Evolutionary conservation across 2,797 vertebrate genomes (phyloP).

Genomic region (Acanthornis magna): DNA sequence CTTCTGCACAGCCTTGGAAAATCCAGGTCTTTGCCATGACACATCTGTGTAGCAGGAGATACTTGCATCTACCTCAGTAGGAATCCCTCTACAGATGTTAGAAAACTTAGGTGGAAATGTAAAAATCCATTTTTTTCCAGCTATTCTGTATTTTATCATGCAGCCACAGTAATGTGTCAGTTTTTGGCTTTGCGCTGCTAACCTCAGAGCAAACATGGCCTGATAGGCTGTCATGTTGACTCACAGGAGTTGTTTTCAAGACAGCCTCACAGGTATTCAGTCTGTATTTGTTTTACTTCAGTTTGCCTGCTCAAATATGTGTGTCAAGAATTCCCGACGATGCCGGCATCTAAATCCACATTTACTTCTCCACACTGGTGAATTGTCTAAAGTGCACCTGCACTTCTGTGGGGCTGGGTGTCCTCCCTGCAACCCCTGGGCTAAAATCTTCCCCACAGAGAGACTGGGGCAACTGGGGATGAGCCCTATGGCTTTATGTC

Average conservation of each 20-base stretch:
- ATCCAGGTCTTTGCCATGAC: background rate
- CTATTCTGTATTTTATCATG: background rate
- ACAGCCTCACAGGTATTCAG: background rate
- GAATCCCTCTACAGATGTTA: background rate
- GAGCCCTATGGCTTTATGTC: background rate
- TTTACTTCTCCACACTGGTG: background rate
- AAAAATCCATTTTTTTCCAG: background rate
- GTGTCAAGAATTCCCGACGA: background rate
- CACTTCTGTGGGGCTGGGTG: background rate
- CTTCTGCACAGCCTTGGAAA: background rate
- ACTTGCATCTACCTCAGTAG: background rate
- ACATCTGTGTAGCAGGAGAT: background rate
- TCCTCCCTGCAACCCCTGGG: background rate
- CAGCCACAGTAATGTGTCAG: background rate
- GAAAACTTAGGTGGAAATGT: background rate
- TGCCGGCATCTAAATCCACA: background rate
- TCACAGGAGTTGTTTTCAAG: background rate
- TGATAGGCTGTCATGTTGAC: background rate
- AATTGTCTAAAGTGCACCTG: background rate
- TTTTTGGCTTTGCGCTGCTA: background rate
- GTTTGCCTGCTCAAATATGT: background rate
- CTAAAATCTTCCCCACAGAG: background rate
- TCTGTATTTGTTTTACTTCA: conserved; percentile 2
- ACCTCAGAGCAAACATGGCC: background rate
- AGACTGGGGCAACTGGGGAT: background rate